phyloP scores from a whole-genome alignment of 2,888 invertebrate species.

The Aporophyla lueneburgensis region DNA sequence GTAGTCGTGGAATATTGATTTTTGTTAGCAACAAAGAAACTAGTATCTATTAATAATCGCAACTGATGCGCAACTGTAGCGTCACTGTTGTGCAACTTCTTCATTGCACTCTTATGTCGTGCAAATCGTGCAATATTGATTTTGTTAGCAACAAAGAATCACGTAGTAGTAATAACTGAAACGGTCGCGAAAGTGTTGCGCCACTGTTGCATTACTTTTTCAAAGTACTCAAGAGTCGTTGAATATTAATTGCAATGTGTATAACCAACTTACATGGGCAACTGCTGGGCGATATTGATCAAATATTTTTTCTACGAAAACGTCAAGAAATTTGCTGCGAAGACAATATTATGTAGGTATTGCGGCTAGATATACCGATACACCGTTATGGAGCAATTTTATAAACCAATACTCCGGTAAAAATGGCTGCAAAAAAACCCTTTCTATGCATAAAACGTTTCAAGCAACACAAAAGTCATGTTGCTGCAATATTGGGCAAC shows the following conservation, averaged over 20 bases:
- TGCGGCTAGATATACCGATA: neutral
- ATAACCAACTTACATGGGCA: neutral
- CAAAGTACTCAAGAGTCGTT: neutral
- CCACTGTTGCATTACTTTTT: constrained; percentile 12
- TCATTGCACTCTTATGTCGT: neutral
- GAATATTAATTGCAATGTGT: neutral
- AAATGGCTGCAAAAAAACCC: neutral
- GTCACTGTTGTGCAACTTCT: neutral
- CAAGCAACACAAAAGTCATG: neutral
- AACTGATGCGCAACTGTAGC: too few species aligned
- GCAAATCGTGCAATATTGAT: neutral
- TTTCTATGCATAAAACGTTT: neutral
- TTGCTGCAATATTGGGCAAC: neutral
- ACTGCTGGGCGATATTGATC: too few species aligned
- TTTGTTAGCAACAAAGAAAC: too few species aligned
- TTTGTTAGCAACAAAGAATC: too few species aligned
- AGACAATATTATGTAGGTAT: neutral
- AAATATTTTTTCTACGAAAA: too few species aligned
- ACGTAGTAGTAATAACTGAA: neutral
- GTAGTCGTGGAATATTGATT: too few species aligned
- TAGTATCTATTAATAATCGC: too few species aligned
- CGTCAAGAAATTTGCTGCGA: neutral
- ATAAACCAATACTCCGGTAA: neutral
- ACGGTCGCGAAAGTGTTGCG: constrained; percentile 23
- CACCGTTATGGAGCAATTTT: neutral